Conservation (phyloP, 2,797 vertebrate species). For the Mus spretus region DNA sequence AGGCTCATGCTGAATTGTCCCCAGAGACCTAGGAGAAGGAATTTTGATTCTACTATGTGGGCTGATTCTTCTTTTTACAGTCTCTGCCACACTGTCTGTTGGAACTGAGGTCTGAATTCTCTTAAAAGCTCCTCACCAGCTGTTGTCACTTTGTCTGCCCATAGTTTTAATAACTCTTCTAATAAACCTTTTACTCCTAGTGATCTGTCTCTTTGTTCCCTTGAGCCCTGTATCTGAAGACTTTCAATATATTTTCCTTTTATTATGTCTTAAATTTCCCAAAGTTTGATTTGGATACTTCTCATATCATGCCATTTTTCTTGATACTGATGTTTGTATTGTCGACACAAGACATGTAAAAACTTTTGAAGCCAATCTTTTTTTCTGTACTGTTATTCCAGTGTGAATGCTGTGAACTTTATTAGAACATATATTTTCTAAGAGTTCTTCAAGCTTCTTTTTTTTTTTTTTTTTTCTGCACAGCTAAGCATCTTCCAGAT, state of each 20-base stretch:
- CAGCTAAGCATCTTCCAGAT: not conserved
- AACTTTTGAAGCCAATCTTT: not conserved
- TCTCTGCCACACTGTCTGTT: not conserved
- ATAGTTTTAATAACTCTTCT: not conserved
- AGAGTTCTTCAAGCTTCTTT: not conserved
- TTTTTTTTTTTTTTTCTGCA: not conserved
- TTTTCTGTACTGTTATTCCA: not conserved
- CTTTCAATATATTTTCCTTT: not conserved
- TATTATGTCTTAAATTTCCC: conserved; percentile 14
- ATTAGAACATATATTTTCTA: not conserved
- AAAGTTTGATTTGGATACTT: not conserved
- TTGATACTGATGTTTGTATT: not conserved
- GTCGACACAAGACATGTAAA: not conserved
- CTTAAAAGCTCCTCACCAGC: not conserved
- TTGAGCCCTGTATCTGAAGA: not conserved
- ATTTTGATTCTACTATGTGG: not conserved
- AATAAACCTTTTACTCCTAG: not conserved
- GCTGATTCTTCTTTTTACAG: not conserved
- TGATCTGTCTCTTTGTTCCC: not conserved
- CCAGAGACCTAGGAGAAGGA: not conserved
- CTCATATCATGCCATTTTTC: not conserved
- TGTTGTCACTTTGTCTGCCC: not conserved
- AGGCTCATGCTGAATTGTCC: not conserved
- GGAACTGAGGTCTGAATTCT: not conserved
- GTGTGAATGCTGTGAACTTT: not conserved